These are phyloP conservation scores for Hystrix brachyura DNA, from an alignment of 2,113 vertebrate genomes.

Conservation along the genomic window DNA sequence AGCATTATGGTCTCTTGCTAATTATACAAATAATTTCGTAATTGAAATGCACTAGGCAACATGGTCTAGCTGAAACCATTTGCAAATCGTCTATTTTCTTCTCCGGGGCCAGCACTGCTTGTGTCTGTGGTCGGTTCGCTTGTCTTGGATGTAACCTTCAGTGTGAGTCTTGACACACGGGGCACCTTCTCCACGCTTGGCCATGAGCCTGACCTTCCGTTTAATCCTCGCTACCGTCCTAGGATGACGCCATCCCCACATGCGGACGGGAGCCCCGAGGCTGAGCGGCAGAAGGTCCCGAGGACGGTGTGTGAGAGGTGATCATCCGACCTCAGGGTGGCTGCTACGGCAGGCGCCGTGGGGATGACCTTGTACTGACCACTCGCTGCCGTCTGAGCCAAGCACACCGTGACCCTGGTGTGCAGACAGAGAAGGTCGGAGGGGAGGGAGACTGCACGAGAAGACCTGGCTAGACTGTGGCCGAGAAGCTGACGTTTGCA, in stretches of 20 bases:
- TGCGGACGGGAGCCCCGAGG: background rate
- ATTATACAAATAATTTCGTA: background rate
- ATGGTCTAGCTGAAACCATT: background rate
- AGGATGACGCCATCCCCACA: background rate
- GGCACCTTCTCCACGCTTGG: background rate
- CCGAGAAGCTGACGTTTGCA: background rate
- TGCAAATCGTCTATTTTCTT: background rate
- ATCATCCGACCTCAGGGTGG: background rate
- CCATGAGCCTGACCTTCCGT: rapidly evolving
- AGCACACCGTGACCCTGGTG: background rate
- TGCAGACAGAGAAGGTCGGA: background rate
- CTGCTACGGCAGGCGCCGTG: rapidly evolving
- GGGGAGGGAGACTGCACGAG: too few species aligned
- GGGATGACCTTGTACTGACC: background rate
- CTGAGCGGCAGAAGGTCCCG: background rate
- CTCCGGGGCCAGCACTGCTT: too few species aligned
- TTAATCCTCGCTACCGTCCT: rapidly evolving
- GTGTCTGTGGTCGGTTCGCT: background rate
- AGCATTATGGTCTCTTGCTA: background rate
- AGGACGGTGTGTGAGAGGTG: background rate
- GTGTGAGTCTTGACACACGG: background rate
- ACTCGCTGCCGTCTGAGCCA: too few species aligned
- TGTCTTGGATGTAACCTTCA: rapidly evolving
- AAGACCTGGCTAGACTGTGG: too few species aligned
- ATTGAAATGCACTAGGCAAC: background rate